Evolutionary conservation across 2,113 vertebrate species (phyloP), one percentile per base, ranked within the genome.

Genomic region (Ictidomys tridecemlineatus): DNA sequence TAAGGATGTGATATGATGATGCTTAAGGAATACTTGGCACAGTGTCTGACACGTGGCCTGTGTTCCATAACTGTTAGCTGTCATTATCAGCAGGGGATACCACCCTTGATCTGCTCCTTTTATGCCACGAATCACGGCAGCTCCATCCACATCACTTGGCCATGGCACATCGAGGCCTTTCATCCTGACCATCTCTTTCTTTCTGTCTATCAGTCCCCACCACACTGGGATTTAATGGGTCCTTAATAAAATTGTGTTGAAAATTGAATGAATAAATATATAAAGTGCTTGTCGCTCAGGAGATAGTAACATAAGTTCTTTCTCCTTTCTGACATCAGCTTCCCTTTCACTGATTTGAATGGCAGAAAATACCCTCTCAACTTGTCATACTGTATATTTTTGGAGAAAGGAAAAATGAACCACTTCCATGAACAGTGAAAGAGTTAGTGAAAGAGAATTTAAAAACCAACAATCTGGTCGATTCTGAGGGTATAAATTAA

Each of bases 301-400:
- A 97, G 94, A 95, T 87, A 93, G 97, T 95, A 97, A 92, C 95
- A 95, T 95, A 97, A 97, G 94, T 95, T 93, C 42, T 95, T 98
- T 97, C 96, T 97, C 87, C 90, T 95, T 97, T 91, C 97, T 94
- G 97, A 98, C 96, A 97, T 98, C 92, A 96, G 95, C 95, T 97
- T 97, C 87, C 85, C 96, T 97, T 96, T 95, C 78, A 74, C 93
- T 97, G 96, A 97, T 97, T 98, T 97, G 97, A 98, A 97, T 96
- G 97, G 96, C 97, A 97, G 97, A 98, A 98, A 98, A 98, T 97
- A 97, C 94, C 95, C 94, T 98, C 96, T 97, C 95, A 97, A 92
- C 96, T 98, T 98, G 97, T 97, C 97, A 98, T 97, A 97, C 76
- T 94, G 96, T 90, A 20, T 97, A 98, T 98, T 97, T 98, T 97